These are phyloP conservation scores for Triplophysa siluroides DNA, from an alignment of 2,113 vertebrate species.

Conservation along the genomic window DNA sequence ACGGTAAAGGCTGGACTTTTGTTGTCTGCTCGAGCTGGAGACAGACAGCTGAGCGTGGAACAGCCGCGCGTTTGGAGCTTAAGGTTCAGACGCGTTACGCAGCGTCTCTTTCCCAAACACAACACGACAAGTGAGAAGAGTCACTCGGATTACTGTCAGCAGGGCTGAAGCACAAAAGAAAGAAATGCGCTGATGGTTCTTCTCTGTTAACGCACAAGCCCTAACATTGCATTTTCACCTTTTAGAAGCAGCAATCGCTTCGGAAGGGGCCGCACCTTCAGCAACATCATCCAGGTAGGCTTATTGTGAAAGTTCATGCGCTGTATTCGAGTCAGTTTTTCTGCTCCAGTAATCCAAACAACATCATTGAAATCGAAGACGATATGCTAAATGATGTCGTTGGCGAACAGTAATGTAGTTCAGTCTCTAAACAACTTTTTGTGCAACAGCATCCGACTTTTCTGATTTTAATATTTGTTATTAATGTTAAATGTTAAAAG, in stretches of 20 bases:
- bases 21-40: conserved; percentile 60
- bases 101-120: conserved; percentile 28
- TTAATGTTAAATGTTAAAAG: too few species aligned
- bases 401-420: neutral
- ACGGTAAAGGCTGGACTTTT: conserved; percentile 62
- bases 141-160: conserved; percentile 52
- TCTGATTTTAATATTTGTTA: too few species aligned
- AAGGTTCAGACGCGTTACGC: conserved; percentile 43
- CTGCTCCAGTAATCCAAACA: neutral
- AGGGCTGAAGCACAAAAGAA: neutral
- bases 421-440: conserved; percentile 20
- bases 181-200: conserved; percentile 13
- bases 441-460: neutral
- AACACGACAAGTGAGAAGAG: conserved; percentile 17
- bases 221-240: conserved; percentile 21
- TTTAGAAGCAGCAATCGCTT: conserved; percentile 16
- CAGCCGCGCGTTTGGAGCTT: conserved; percentile 33
- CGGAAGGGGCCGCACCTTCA: conserved; percentile 41
- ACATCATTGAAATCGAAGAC: neutral
- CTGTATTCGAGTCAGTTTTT: neutral
- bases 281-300: conserved; percentile 42
- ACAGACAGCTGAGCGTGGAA: conserved; percentile 58
- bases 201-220: conserved; percentile 39
- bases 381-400: neutral
- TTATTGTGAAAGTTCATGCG: neutral